phyloP scores from a whole-genome alignment of 2,113 vertebrate genomes.

The Pelvicachromis taeniatus region DNA sequence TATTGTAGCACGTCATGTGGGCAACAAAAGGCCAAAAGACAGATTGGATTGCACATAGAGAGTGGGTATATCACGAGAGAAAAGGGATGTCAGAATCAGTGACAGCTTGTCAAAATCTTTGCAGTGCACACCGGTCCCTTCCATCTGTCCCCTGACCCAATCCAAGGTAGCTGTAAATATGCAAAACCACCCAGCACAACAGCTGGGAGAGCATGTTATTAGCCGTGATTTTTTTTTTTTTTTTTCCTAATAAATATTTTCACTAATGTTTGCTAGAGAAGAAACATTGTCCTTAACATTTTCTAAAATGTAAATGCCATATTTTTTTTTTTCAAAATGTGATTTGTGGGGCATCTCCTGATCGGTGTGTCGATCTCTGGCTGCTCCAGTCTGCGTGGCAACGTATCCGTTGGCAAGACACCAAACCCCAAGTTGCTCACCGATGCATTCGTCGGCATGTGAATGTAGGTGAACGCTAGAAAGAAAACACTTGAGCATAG shows the following conservation, averaged over 20 bases:
- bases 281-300: background rate
- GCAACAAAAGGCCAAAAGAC: conserved; percentile 48
- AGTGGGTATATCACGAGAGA: conserved; percentile 4
- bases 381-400: background rate
- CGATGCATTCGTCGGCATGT: background rate
- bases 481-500: background rate
- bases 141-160: conserved; percentile 31
- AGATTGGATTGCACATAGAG: conserved; percentile 34
- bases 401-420: background rate
- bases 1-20: background rate
- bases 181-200: conserved; percentile 16
- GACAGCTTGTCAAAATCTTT: conserved; percentile 48
- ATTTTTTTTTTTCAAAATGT: background rate
- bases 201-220: background rate
- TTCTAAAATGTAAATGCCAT: background rate
- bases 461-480: background rate
- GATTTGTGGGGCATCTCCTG: background rate
- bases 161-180: conserved; percentile 27
- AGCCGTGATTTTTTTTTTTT: background rate
- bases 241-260: background rate
- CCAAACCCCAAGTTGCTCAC: background rate
- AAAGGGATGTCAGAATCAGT: conserved; percentile 17
- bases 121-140: background rate
- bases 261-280: background rate
- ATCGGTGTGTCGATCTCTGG: background rate